These are phyloP conservation scores for Ricordea florida DNA, from an alignment of 92 coral and sea anemone species.

Conservation along the genomic window DNA sequence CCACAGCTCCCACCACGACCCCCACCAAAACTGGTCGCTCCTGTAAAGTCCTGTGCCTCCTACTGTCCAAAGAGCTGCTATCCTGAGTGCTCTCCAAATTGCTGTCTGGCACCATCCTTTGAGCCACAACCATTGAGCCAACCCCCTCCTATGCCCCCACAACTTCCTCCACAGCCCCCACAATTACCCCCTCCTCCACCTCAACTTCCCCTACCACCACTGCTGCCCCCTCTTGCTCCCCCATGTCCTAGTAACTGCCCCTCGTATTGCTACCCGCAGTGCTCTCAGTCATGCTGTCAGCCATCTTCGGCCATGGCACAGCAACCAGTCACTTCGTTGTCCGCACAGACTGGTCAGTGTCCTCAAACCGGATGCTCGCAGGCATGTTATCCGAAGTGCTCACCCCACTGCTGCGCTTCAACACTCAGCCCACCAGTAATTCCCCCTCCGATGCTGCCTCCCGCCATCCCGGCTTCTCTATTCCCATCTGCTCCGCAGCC, in stretches of 20 bases:
- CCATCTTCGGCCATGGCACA: neutral
- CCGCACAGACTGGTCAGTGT: slow-evolving; percentile 2
- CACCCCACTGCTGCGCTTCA: slow-evolving; percentile 13
- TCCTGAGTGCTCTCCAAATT: slow-evolving; percentile 55
- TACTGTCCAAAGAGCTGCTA: slow-evolving; percentile 67
- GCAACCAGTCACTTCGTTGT: neutral
- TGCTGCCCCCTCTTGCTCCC: neutral
- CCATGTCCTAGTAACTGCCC: slow-evolving; percentile 32
- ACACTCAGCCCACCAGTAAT: neutral
- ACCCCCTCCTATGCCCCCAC: slow-evolving; percentile 29
- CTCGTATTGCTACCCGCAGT: slow-evolving; percentile 21
- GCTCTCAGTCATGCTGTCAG: slow-evolving; percentile 17
- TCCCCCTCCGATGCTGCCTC: neutral
- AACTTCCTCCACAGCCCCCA: neutral
- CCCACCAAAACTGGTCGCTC: slow-evolving; percentile 1
- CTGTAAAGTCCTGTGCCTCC: slow-evolving; percentile 25
- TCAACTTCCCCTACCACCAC: slow-evolving; percentile 11
- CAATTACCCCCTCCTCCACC: slow-evolving; percentile 29
- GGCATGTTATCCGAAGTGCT: slow-evolving; percentile 23
- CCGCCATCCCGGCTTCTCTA: slow-evolving; percentile 2
- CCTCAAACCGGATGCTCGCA: slow-evolving; percentile 13
- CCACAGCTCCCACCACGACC: slow-evolving; percentile 1
- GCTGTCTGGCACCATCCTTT: slow-evolving; percentile 45
- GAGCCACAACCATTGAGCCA: slow-evolving; percentile 25
- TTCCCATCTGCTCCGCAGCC: slow-evolving; percentile 6